phyloP scores from a whole-genome alignment of 37 sponge, comb jelly and placozoan species.

The Crambe crambe region DNA sequence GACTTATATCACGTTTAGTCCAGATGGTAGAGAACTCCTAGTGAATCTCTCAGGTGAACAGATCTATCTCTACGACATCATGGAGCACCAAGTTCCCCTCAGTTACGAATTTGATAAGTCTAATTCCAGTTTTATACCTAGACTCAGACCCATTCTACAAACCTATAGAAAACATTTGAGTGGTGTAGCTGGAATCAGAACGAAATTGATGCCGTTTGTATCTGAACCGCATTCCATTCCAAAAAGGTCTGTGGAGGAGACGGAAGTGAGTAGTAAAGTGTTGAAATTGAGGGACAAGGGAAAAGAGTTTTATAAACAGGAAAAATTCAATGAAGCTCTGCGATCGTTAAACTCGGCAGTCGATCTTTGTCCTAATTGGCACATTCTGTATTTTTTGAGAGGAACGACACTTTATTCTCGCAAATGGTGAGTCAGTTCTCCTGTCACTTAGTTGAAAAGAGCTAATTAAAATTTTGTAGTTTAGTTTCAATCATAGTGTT shows the following conservation, averaged over 20 bases:
- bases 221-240: conserved; percentile 1
- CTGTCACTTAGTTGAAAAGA: too few species aligned
- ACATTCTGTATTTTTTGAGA: conserved; percentile 72
- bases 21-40: conserved; percentile 77
- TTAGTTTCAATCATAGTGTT: not conserved
- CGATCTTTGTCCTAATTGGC: conserved; percentile 9
- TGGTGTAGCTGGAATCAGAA: not conserved
- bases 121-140: conserved; percentile 14
- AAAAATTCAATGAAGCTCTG: conserved; percentile 58
- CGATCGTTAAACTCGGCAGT: conserved; percentile 67
- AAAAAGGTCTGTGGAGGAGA: not conserved
- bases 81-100: conserved; percentile 14
- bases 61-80: conserved; percentile 74
- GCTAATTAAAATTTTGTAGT: too few species aligned
- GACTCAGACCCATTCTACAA: not conserved
- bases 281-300: conserved; percentile 51
- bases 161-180: not conserved
- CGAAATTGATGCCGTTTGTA: not conserved
- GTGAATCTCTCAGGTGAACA: conserved; percentile 84
- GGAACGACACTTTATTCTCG: conserved; percentile 64
- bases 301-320: conserved; percentile 27
- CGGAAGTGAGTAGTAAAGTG: conserved; percentile 13
- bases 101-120: conserved; percentile 24
- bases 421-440: conserved; percentile 63
- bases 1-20: conserved; percentile 79